Evolutionary conservation across 2,797 vertebrate genomes (phyloP).

Genomic region (Acanthurus lineatus): DNA sequence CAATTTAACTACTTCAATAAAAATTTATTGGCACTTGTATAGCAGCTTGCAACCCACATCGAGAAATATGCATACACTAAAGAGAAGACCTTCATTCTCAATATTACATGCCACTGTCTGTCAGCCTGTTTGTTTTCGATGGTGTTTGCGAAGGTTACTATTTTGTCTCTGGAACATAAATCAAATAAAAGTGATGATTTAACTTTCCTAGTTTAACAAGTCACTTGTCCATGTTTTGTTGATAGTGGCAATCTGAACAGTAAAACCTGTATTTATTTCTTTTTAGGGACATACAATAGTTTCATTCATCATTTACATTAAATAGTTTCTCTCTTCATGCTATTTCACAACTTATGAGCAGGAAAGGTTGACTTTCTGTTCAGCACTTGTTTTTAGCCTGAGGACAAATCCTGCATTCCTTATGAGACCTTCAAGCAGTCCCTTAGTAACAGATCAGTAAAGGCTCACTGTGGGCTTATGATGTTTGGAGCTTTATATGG

Average conservation of each 20-base stretch:
- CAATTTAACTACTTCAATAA: not conserved
- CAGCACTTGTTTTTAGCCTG: conserved; percentile 3
- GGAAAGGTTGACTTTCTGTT: conserved; percentile 13
- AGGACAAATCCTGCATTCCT: conserved; percentile 17
- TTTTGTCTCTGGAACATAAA: not conserved
- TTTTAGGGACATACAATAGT: not conserved
- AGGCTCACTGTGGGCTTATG: not conserved
- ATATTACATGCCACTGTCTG: not conserved
- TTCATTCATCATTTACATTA: not conserved
- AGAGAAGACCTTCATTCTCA: not conserved
- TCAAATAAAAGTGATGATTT: conserved; percentile 19
- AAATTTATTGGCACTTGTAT: not conserved
- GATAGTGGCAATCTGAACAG: not conserved
- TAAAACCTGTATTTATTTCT: no score
- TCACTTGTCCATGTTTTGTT: not conserved
- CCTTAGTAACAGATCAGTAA: conserved; percentile 8
- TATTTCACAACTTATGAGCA: not conserved
- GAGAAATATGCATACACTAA: not conserved
- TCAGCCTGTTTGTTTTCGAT: not conserved
- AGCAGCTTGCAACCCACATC: not conserved
- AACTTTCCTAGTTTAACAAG: not conserved
- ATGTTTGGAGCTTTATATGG: conserved; percentile 9
- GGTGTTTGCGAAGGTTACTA: not conserved
- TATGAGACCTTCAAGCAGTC: conserved; percentile 4
- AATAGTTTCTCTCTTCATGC: not conserved